Evolutionary conservation across 2,888 invertebrate species (phyloP).

Genomic region (Drosophila anceps): DNA sequence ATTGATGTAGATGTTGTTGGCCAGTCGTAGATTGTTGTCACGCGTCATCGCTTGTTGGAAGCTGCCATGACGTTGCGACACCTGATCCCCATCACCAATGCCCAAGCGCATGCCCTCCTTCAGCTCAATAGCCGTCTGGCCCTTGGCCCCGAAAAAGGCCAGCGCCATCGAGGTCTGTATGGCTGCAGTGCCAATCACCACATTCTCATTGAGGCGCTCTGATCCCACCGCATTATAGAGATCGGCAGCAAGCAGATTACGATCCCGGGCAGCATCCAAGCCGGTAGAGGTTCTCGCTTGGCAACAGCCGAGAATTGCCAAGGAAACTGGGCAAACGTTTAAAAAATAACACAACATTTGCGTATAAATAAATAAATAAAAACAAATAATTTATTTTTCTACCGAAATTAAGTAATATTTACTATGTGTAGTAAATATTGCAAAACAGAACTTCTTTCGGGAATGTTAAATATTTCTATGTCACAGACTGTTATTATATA

Average conservation of each 20-base stretch:
- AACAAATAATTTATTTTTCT: too few species aligned
- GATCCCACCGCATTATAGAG: conserved; percentile 86
- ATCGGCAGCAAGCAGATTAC: conserved; percentile 79
- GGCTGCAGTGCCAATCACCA: conserved; percentile 91
- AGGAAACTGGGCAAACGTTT: conserved; percentile 41
- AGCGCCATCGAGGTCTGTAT: conserved; percentile 90
- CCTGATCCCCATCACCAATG: conserved; percentile 68
- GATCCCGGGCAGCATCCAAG: conserved; percentile 59
- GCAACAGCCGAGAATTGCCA: conserved; percentile 40
- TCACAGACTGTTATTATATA: too few species aligned
- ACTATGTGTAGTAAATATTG: too few species aligned
- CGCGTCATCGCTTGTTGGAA: conserved; percentile 76
- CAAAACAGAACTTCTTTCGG: too few species aligned
- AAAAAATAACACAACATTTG: background rate
- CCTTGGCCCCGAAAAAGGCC: conserved; percentile 90
- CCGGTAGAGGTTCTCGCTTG: conserved; percentile 43
- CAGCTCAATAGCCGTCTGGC: conserved; percentile 88
- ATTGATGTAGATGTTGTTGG: conserved; percentile 91
- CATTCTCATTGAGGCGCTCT: conserved; percentile 87
- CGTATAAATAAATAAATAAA: background rate
- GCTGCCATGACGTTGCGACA: conserved; percentile 75
- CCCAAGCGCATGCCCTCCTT: conserved; percentile 86
- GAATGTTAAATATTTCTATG: too few species aligned
- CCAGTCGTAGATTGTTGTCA: conserved; percentile 86
- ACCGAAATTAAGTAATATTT: too few species aligned